These are phyloP conservation scores for Notamacropus eugenii DNA, from an alignment of 2,797 vertebrate genomes.

Conservation along the genomic window DNA sequence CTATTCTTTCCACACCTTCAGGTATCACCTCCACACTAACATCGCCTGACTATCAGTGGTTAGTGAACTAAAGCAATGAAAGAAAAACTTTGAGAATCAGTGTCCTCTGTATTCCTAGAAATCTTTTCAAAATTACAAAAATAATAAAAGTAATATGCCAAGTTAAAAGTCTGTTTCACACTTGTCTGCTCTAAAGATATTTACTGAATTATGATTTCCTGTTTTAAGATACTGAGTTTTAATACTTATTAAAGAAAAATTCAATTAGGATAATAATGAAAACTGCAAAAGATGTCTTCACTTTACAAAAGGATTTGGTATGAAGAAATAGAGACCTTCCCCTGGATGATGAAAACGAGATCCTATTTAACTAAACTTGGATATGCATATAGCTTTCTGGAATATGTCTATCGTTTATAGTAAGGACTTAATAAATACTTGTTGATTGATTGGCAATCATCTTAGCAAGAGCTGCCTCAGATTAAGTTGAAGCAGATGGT, in stretches of 20 bases:
- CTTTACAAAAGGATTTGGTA: neutral
- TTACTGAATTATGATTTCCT: neutral
- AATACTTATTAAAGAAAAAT: neutral
- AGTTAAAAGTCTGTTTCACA: neutral
- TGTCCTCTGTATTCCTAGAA: neutral
- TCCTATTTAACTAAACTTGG: neutral
- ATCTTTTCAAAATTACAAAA: neutral
- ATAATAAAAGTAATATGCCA: neutral
- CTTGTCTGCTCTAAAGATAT: neutral
- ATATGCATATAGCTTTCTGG: neutral
- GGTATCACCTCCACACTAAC: neutral
- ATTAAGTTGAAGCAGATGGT: constrained; percentile 20
- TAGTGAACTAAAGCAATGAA: neutral
- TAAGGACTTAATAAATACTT: neutral
- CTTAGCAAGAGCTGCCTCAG: constrained; percentile 35
- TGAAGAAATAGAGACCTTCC: neutral
- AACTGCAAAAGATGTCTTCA: neutral
- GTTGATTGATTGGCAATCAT: constrained; percentile 27
- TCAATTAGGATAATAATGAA: neutral
- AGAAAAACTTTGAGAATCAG: neutral
- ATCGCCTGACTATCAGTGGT: neutral
- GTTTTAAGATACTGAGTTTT: neutral
- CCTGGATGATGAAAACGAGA: neutral
- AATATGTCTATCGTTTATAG: neutral
- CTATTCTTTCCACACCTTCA: too few relatives aligned